Base-by-base conservation (phyloP, 2,888 invertebrate genomes). In the Tanytarsus gracilentus region DNA sequence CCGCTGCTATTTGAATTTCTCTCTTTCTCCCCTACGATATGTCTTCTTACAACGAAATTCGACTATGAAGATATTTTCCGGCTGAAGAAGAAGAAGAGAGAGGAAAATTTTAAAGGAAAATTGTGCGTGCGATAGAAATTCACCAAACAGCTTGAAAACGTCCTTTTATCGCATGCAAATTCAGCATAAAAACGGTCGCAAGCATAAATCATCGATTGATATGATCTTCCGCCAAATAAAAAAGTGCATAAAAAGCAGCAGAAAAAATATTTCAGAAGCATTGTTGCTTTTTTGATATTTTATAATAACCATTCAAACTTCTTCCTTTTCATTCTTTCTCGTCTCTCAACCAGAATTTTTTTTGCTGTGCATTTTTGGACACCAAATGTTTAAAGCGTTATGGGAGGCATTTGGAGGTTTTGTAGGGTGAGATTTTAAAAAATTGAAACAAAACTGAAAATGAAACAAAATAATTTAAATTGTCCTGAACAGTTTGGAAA, bases 161-260 rank as follows among this genome's bases (percentile, higher is more conserved):
- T 3, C 4, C 23, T n/a, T n/a, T n/a, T n/a, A n/a, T 21, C 44
- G 44, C 44, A 44, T 44, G 6, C n/a, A 33, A 33, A 11, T 33
- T 33, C n/a, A 3, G 23, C 44, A 44, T 44, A 3, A n/a, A 3
- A 36, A 36, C 14, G 39, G 55, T 56, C 55, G 40, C 55, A 56
- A 27, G 58, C 58, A 58, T 58, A 58, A 58, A 58, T 58, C 58
- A 58, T 58, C 40, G 23, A 21, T 11, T 58, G 58, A 58, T 58
- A 58, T 40, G 25, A 58, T 58, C 58, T 58, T 53, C 18, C 26
- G 4, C 29, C 30, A 18, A 29, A 51, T n/a, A n/a, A n/a, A n/a
- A n/a, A n/a, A n/a, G n/a, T n/a, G n/a, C n/a, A n/a, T n/a, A n/a
- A n/a, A n/a, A n/a, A 16, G 16, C 2, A 14, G 3, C 14, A 14